A percentile compares a stretch with the other conserved stretches of the same genome.
These are phyloP conservation scores for Esox niger DNA, from an alignment of 2,113 vertebrate genomes.

Conservation along the genomic window DNA sequence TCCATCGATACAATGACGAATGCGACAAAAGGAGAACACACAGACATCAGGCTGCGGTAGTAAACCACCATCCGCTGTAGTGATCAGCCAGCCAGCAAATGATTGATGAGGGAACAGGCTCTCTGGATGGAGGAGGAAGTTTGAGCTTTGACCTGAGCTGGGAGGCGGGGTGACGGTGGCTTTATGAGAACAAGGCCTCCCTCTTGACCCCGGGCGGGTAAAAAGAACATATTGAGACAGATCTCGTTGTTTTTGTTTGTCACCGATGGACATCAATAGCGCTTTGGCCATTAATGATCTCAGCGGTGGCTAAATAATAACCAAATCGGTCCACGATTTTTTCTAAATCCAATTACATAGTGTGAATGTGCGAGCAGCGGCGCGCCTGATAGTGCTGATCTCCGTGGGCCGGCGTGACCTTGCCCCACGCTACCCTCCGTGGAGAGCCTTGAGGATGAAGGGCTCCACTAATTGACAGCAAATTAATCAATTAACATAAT, in stretches of 20 bases:
- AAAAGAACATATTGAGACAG: background rate
- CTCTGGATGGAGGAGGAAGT: background rate
- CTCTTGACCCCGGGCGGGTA: background rate
- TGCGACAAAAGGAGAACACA: background rate
- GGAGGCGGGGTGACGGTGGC: background rate
- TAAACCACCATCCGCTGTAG: background rate
- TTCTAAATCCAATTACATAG: slow-evolving; percentile 37
- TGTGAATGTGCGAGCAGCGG: slow-evolving; percentile 8
- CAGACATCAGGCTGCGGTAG: background rate
- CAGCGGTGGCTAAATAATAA: slow-evolving; percentile 18
- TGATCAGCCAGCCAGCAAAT: background rate
- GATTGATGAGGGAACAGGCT: slow-evolving; percentile 10
- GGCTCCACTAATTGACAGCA: slow-evolving; percentile 26
- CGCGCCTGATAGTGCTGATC: background rate
- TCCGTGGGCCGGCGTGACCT: slow-evolving; percentile 20
- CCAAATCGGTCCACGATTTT: slow-evolving; percentile 28
- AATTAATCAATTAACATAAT: slow-evolving; percentile 42
- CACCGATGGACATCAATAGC: background rate
- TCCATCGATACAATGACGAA: background rate
- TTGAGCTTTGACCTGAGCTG: slow-evolving; percentile 3
- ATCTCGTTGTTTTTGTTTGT: background rate
- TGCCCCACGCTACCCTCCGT: slow-evolving; percentile 3
- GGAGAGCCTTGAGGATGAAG: slow-evolving; percentile 15
- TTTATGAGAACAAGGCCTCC: background rate
- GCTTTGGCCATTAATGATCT: background rate